Evolutionary conservation across 2,797 vertebrate species (phyloP), one percentile per base, ranked within the genome.

Genomic region (Diplodus sargus): DNA sequence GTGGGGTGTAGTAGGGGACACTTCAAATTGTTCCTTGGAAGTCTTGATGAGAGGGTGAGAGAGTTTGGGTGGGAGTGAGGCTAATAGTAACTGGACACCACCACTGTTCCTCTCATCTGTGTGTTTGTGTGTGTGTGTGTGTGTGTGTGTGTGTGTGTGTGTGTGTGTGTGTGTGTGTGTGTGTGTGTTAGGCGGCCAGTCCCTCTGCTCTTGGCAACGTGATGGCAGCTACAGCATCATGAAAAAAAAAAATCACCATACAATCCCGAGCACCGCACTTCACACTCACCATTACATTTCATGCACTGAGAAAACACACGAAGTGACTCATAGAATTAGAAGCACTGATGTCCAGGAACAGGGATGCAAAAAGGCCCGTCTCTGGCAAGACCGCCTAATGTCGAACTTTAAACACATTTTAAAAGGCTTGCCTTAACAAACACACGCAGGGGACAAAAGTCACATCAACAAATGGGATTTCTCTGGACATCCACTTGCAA

Each of bases 41-140:
- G 68, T 64, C 57, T 65, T 86, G 81, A 84, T 81, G 76, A 86
- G 71, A 85, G 81, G 57, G 68, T 78, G 73, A 82, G 64, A 71
- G 63, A 73, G 48, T 79, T 63, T 82, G 71, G 75, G 52, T 79
- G 78, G 79, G 74, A 75, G 72, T 68, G 51, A 74, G 34, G 16
- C 70, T 77, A 23, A 51, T 56, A 78, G 87, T 78, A 89, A 89
- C 71, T 25, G 57, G 76, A 89, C 62, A 80, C 84, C 77, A 70
- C 30, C 51, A 34, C 63, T 65, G 54, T 75, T 72, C 34, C 25
- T 82, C 82, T 59, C 5, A 30, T 70, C 42, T 48, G 39, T 69
- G 69, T 45, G 57, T 64, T 39, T 68, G 53, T 66, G 61, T 75
- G 39, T 58, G 57, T 68, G 23, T 57, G n/a, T 60, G 59, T 60